A percentile compares a stretch with the other conserved stretches of the same genome.
These are phyloP conservation scores for Paralichthys olivaceus DNA, from an alignment of 2,113 vertebrate species.

Conservation along the genomic window DNA sequence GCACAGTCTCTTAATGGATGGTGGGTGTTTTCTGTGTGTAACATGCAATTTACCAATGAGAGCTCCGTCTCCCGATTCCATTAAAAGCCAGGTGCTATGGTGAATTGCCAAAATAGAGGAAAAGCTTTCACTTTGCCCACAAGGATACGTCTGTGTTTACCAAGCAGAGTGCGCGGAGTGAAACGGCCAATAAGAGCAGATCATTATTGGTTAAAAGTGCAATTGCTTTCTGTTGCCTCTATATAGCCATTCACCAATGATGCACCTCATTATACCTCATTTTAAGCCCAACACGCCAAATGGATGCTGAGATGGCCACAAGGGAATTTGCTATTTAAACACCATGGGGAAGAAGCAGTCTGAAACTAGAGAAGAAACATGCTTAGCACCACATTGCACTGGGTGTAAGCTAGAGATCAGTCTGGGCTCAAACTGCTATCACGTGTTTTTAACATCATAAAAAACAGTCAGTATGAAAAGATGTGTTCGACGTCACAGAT, in stretches of 20 bases:
- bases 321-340: neutral
- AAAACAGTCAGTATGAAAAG: constrained; percentile 14
- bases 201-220: no score
- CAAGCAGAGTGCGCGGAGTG: no score
- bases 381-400: neutral
- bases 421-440: neutral
- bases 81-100: no score
- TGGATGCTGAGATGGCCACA: neutral
- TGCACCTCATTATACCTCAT: neutral
- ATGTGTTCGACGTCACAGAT: neutral
- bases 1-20: no score
- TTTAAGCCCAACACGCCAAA: neutral
- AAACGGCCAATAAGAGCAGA: no score
- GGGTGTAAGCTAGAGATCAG: neutral
- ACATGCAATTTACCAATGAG: no score
- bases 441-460: neutral
- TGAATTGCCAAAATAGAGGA: no score
- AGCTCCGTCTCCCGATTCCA: no score
- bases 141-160: no score
- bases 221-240: no score
- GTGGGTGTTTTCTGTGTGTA: no score
- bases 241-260: neutral
- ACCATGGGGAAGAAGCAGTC: neutral
- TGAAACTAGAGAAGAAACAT: neutral
- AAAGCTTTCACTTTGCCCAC: no score